phyloP scores from a whole-genome alignment of 2,113 vertebrate species.

The Caracal caracal region DNA sequence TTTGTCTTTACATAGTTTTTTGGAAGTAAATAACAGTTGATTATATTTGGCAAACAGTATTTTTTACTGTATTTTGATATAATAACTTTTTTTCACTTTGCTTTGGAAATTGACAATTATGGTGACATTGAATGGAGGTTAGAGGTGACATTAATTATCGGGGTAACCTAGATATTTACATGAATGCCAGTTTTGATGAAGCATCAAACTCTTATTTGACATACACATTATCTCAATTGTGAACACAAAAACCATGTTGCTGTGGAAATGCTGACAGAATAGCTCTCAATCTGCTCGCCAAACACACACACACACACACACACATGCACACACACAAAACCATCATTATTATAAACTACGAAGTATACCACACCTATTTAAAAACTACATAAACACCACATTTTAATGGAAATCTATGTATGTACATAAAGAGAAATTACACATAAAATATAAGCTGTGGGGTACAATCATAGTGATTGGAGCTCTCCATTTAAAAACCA shows the following conservation, averaged over 20 bases:
- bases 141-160: background rate
- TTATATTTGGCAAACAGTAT: constrained; percentile 37
- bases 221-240: background rate
- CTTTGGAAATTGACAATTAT: constrained; percentile 33
- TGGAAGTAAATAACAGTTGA: constrained; percentile 20
- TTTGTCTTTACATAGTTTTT: constrained; percentile 24
- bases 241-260: background rate
- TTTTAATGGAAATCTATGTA: constrained; percentile 1
- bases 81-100: constrained; percentile 9
- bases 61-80: constrained; percentile 24
- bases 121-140: background rate
- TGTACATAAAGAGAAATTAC: background rate
- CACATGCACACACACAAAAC: background rate
- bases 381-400: background rate
- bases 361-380: background rate
- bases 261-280: constrained; percentile 28
- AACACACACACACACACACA: background rate
- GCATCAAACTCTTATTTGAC: constrained; percentile 18
- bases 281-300: background rate
- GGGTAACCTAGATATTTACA: background rate
- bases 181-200: constrained; percentile 44
- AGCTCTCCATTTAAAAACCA: background rate
- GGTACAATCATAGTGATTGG: background rate
- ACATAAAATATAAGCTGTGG: background rate
- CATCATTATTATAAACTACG: background rate